phyloP scores from a whole-genome alignment of 1,140 invertebrate species.

The Sarcophaga bullata region DNA sequence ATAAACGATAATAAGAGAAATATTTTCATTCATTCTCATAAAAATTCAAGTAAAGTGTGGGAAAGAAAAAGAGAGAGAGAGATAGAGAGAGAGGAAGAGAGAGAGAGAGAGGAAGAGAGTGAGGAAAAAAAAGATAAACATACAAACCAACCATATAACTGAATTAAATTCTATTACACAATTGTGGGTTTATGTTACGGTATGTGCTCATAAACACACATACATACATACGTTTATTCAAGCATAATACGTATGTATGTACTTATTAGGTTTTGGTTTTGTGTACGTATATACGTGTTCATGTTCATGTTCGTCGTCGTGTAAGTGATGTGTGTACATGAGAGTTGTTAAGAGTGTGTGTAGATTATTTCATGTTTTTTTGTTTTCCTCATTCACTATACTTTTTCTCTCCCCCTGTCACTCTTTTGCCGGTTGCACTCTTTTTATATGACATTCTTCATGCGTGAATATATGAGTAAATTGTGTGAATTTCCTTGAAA shows the following conservation, averaged over 20 bases:
- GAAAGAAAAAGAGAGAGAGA: no score
- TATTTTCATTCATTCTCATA: neutral
- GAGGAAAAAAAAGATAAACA: neutral
- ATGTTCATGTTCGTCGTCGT: neutral
- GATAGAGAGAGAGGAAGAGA: no score
- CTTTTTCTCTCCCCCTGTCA: no score
- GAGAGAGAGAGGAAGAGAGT: neutral
- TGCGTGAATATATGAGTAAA: neutral
- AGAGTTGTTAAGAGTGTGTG: neutral
- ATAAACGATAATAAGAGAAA: neutral
- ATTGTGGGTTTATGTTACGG: constrained; percentile 9
- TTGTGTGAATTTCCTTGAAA: neutral
- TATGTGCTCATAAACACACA: neutral
- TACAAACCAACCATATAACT: neutral
- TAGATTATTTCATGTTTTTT: neutral
- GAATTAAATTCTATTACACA: constrained; percentile 27
- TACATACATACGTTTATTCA: neutral
- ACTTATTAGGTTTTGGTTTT: neutral
- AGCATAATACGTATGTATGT: neutral
- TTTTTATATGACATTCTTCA: constrained; percentile 10
- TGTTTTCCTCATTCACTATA: no score
- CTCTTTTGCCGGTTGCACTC: neutral
- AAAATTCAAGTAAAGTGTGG: no score
- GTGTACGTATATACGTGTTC: neutral
- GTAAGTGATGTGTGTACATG: neutral